phyloP scores from a whole-genome alignment of 2,888 invertebrate species.

The Ochropleura leucogaster region DNA sequence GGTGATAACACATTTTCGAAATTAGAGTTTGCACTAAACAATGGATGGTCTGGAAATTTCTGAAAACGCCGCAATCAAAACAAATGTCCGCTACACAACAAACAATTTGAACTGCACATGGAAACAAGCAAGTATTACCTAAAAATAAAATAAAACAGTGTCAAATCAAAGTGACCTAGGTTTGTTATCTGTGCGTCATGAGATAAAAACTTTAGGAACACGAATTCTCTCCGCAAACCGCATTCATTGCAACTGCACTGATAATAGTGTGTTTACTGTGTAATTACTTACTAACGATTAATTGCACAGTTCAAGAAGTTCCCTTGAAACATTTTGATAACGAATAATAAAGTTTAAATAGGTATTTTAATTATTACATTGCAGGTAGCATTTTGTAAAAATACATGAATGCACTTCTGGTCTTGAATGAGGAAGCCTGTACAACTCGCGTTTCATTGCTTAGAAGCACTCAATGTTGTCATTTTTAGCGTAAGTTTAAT shows the following conservation, averaged over 20 bases:
- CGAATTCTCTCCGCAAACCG: slow-evolving; percentile 37
- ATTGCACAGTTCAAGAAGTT: slow-evolving; percentile 55
- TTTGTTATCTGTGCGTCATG: slow-evolving; percentile 59
- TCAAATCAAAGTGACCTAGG: slow-evolving; percentile 71
- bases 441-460: slow-evolving; percentile 52
- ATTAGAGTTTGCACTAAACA: not conserved
- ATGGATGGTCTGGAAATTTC: not conserved
- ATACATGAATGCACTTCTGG: slow-evolving; percentile 23
- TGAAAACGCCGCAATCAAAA: slow-evolving; percentile 2
- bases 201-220: slow-evolving; percentile 40
- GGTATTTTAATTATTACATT: not conserved
- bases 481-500: slow-evolving; percentile 50
- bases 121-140: slow-evolving; percentile 35
- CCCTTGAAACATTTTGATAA: slow-evolving; percentile 10
- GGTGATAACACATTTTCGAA: not conserved
- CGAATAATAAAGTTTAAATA: not conserved
- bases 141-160: slow-evolving; percentile 59
- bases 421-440: slow-evolving; percentile 54
- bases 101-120: slow-evolving; percentile 41
- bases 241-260: slow-evolving; percentile 58
- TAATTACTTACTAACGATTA: slow-evolving; percentile 61
- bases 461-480: slow-evolving; percentile 47
- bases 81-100: slow-evolving; percentile 12
- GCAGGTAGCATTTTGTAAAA: too few species aligned
- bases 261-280: slow-evolving; percentile 62